A percentile compares a stretch with the other conserved stretches of the same genome.
Evolutionary conservation across 2,797 vertebrate species (phyloP).

Genomic region (Gastrophryne carolinensis): DNA sequence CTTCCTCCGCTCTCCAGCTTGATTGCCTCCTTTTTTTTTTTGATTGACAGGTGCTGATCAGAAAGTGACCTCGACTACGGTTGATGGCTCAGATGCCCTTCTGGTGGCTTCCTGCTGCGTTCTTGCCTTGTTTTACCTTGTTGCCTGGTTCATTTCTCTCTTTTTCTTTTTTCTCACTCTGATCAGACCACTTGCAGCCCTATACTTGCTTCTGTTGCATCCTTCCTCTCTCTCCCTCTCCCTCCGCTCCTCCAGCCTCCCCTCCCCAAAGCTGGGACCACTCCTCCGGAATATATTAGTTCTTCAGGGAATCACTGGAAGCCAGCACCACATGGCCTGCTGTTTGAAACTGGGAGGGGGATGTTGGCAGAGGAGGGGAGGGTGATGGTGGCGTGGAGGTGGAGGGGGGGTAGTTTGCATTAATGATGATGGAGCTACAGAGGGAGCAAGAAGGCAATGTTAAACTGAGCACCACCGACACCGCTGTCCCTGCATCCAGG

Average conservation of each 20-base stretch:
- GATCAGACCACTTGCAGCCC: slow-evolving; percentile 22
- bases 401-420: neutral
- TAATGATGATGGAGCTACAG: slow-evolving; percentile 17
- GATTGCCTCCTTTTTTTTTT: neutral
- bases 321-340: slow-evolving; percentile 20
- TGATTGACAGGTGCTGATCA: neutral
- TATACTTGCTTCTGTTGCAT: neutral
- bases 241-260: neutral
- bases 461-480: slow-evolving; percentile 12
- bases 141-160: neutral
- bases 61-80: neutral
- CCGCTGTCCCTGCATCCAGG: neutral
- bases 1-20: neutral
- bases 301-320: slow-evolving; percentile 45
- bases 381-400: neutral
- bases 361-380: neutral
- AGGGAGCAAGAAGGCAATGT: slow-evolving; percentile 18
- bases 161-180: neutral
- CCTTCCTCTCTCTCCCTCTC: neutral
- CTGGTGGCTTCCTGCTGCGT: neutral
- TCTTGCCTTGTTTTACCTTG: neutral
- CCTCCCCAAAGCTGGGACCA: neutral
- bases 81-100: neutral
- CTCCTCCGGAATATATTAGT: slow-evolving; percentile 39
- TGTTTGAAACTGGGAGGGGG: slow-evolving; percentile 31